These are phyloP conservation scores for Amblyteles armatorius DNA, from an alignment of 2,888 invertebrate genomes.

Conservation along the genomic window DNA sequence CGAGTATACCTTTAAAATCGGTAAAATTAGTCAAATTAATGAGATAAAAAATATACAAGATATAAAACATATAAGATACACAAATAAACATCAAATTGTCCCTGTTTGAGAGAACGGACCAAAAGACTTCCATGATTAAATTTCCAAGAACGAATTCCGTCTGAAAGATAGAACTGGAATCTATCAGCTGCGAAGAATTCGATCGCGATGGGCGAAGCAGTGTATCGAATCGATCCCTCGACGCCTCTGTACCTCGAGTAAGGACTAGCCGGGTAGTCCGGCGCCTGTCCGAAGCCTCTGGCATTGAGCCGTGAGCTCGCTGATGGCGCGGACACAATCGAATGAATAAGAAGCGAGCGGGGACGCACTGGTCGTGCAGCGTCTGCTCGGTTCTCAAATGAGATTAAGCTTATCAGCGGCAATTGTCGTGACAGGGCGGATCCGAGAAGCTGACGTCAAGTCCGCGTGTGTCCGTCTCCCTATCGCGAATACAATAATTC, in stretches of 20 bases:
- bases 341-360: conserved; percentile 45
- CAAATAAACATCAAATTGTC: no score
- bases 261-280: conserved; percentile 18
- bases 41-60: no score
- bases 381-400: conserved; percentile 70
- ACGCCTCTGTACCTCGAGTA: conserved; percentile 4
- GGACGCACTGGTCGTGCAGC: conserved; percentile 9
- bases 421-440: conserved; percentile 76
- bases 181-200: conserved; percentile 2
- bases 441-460: conserved; percentile 67
- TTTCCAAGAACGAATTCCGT: not conserved
- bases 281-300: conserved; percentile 19
- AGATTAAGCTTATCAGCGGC: conserved; percentile 77
- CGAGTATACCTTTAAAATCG: not conserved
- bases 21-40: not conserved
- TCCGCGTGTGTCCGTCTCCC: conserved; percentile 31
- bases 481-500: conserved; percentile 50
- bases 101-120: no score
- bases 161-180: not conserved
- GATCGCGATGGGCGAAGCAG: conserved; percentile 12
- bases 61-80: no score
- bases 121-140: no score
- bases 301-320: conserved; percentile 16
- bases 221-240: conserved; percentile 27
- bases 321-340: conserved; percentile 7